phyloP scores from a whole-genome alignment of 2,888 invertebrate species.

The Entomobrya multifasciata region DNA sequence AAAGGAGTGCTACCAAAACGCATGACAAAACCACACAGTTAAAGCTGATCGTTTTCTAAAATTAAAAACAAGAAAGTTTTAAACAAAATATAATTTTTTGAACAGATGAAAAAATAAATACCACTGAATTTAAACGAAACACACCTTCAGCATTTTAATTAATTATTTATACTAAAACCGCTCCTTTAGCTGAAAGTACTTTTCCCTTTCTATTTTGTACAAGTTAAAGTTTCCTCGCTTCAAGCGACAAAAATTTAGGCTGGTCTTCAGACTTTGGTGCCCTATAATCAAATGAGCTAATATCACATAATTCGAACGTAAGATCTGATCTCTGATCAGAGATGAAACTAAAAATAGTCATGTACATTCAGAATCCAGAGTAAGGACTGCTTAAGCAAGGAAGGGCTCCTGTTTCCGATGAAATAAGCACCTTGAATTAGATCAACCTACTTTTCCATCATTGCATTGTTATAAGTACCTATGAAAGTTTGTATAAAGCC shows the following conservation, averaged over 20 bases:
- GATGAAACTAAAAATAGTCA: not conserved
- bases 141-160: constrained; percentile 20
- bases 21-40: not conserved
- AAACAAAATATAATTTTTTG: not conserved
- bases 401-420: no score
- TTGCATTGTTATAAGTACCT: not conserved
- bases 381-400: no score
- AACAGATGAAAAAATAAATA: no score
- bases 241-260: not conserved
- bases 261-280: not conserved
- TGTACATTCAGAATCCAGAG: no score
- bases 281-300: constrained; percentile 21
- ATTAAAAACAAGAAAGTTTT: not conserved
- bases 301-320: no score
- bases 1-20: constrained; percentile 2
- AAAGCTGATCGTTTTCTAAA: constrained; percentile 39
- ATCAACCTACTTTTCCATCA: not conserved
- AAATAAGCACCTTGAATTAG: not conserved
- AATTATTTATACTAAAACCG: no score
- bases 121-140: not conserved
- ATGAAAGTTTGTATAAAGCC: not conserved
- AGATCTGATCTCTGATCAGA: not conserved
- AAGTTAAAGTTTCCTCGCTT: no score
- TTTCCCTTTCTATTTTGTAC: no score
- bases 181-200: no score